These are phyloP conservation scores for Spatulosminthurus flaviceps DNA, from an alignment of 2,888 invertebrate genomes.

Conservation along the genomic window DNA sequence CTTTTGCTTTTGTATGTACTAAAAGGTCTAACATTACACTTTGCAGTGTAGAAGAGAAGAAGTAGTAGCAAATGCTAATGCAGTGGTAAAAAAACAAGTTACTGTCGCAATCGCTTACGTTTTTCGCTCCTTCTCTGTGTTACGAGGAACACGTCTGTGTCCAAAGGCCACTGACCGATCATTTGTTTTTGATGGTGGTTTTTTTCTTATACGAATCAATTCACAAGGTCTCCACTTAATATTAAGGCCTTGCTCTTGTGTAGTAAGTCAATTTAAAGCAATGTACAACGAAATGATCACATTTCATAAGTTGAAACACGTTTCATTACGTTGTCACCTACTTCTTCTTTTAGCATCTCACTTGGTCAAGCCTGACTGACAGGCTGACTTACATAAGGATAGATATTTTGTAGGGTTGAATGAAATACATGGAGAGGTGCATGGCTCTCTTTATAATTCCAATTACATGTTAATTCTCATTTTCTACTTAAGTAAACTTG, in stretches of 20 bases:
- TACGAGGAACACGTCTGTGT: slow-evolving; percentile 14
- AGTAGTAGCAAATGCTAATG: too few species aligned
- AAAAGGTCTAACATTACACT: too few species aligned
- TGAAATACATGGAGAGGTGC: too few species aligned
- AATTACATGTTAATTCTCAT: neutral
- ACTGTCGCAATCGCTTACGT: slow-evolving; percentile 9
- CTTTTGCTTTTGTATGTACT: neutral
- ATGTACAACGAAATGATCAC: too few species aligned
- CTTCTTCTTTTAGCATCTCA: neutral
- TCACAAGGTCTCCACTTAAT: too few species aligned
- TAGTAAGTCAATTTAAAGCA: too few species aligned
- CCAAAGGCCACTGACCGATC: slow-evolving; percentile 22
- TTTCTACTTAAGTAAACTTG: neutral
- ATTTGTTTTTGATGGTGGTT: slow-evolving; percentile 2
- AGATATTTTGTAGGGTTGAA: neutral
- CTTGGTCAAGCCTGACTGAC: neutral
- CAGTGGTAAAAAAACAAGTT: neutral
- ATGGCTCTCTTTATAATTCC: neutral
- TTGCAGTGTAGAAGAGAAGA: too few species aligned
- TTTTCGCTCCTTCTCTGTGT: neutral
- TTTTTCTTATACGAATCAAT: too few species aligned
- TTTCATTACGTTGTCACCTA: slow-evolving; percentile 4
- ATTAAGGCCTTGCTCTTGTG: too few species aligned
- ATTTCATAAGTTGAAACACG: neutral
- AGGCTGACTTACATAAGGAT: neutral